phyloP scores from a whole-genome alignment of 2,797 vertebrate genomes.

The Intellagama lesueurii region DNA sequence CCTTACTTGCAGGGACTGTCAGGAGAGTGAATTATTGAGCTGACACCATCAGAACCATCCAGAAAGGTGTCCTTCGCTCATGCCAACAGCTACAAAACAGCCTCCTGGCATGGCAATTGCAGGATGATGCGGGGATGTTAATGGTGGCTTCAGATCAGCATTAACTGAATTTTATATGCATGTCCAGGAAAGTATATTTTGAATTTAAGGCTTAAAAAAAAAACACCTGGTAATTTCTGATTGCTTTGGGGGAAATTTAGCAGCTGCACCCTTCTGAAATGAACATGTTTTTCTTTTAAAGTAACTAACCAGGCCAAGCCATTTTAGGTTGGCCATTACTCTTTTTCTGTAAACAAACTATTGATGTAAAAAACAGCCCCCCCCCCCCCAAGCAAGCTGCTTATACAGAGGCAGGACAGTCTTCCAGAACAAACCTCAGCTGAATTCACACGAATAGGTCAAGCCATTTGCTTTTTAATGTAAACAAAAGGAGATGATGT shows the following conservation, averaged over 20 bases:
- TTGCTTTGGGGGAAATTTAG: neutral
- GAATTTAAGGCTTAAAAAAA: neutral
- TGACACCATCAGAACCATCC: neutral
- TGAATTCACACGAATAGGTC: slow-evolving; percentile 17
- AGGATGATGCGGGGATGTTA: neutral
- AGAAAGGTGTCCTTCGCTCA: neutral
- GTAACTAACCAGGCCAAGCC: neutral
- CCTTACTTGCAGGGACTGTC: neutral
- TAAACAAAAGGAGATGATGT: neutral
- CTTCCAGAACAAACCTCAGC: neutral
- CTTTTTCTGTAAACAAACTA: no score
- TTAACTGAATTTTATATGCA: neutral
- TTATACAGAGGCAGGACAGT: neutral
- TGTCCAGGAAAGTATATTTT: neutral
- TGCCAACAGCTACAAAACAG: neutral
- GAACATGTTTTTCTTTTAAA: neutral
- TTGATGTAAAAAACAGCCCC: neutral
- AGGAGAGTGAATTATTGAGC: neutral
- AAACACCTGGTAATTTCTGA: neutral
- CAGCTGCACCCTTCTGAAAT: neutral
- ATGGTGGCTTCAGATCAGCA: neutral
- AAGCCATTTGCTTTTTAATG: slow-evolving; percentile 23
- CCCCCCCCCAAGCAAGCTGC: neutral
- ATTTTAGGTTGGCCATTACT: no score
- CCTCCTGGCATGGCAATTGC: neutral